These are phyloP conservation scores for Aleiodes testaceus DNA, from an alignment of 2,888 invertebrate genomes.

Conservation along the genomic window DNA sequence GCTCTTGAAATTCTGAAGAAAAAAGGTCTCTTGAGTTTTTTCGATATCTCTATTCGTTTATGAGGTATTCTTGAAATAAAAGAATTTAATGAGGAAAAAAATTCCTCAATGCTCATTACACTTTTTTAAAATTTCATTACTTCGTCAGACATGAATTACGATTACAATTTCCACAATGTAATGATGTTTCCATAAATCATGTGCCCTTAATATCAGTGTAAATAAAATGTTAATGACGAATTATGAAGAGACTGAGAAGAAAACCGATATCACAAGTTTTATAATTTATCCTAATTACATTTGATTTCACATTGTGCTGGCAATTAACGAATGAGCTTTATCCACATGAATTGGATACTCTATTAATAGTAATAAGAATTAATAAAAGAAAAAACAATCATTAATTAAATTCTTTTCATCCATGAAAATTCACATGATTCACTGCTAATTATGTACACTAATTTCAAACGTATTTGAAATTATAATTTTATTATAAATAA, in stretches of 20 bases:
- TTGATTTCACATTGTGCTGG: conserved; percentile 5
- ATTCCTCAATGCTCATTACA: neutral
- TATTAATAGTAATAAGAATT: neutral
- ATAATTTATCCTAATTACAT: conserved; percentile 21
- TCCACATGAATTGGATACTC: neutral
- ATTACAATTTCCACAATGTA: neutral
- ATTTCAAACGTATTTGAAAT: no score
- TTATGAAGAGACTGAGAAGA: neutral
- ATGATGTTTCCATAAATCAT: neutral
- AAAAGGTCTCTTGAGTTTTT: no score
- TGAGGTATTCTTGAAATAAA: no score
- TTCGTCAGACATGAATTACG: neutral
- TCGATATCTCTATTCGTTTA: no score
- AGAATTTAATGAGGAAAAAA: neutral
- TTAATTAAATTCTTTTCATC: neutral
- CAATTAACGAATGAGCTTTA: conserved; percentile 1
- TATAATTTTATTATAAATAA: neutral
- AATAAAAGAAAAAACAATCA: no score
- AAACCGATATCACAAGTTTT: neutral
- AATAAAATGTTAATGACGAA: conserved; percentile 2
- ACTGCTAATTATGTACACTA: no score
- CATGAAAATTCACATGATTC: conserved; percentile 8
- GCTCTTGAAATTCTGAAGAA: no score
- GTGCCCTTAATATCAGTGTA: conserved; percentile 5
- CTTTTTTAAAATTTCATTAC: neutral